Conservation (phyloP, 2,797 vertebrate species). For the Natrix natrix region DNA sequence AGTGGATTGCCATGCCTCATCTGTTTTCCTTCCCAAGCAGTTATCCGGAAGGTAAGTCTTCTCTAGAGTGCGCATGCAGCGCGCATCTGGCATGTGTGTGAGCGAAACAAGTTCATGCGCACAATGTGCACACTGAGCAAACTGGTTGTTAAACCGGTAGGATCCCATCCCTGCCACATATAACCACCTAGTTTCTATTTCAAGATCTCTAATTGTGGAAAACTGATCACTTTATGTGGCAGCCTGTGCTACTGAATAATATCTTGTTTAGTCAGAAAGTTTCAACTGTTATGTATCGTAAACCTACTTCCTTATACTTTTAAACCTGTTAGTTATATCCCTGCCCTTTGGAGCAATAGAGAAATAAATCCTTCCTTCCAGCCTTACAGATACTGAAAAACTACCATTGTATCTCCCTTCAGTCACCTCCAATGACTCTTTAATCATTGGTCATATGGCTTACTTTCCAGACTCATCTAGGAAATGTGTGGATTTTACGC, state of each 20-base stretch:
- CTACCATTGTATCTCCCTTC: background rate
- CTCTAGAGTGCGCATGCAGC: no score
- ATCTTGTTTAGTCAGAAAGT: background rate
- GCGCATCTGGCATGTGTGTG: no score
- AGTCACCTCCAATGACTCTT: background rate
- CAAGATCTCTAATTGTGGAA: background rate
- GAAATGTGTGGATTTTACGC: slow-evolving; percentile 21
- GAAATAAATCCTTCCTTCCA: background rate
- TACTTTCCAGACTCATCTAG: background rate
- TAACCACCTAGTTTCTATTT: background rate
- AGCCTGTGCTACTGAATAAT: background rate
- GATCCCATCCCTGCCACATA: no score
- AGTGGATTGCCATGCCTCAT: no score
- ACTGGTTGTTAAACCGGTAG: no score
- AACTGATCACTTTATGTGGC: background rate
- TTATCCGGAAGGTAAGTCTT: no score
- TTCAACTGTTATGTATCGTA: background rate
- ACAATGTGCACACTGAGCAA: no score
- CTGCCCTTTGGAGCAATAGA: background rate
- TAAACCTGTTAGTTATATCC: background rate
- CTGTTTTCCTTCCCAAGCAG: no score
- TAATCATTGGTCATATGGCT: background rate
- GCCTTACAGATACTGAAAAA: background rate
- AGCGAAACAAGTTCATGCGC: no score
- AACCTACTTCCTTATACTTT: background rate